Evolutionary conservation across 2,888 invertebrate genomes (phyloP).

Genomic region (Gisinianus flammeolus): DNA sequence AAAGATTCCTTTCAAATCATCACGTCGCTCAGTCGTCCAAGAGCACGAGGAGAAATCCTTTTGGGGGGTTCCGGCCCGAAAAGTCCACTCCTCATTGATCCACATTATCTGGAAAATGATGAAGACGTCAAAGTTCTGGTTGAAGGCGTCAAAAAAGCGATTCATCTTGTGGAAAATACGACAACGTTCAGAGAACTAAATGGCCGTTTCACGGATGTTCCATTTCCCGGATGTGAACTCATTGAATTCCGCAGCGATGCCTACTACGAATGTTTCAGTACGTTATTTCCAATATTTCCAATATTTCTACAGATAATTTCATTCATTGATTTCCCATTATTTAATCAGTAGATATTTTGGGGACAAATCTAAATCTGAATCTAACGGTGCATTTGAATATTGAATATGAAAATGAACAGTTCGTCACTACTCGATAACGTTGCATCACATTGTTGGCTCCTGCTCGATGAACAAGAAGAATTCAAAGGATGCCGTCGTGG

Average conservation of each 20-base stretch:
- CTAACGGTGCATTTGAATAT: no score
- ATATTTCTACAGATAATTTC: slow-evolving; percentile 51
- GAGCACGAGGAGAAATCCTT: slow-evolving; percentile 48
- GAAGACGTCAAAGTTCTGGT: slow-evolving; percentile 50
- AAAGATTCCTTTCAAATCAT: slow-evolving; percentile 55
- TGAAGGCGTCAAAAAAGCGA: slow-evolving; percentile 47
- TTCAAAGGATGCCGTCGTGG: slow-evolving; percentile 7
- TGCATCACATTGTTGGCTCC: slow-evolving; percentile 12
- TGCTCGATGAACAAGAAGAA: slow-evolving; percentile 14
- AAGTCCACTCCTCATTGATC: slow-evolving; percentile 49
- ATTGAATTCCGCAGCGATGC: slow-evolving; percentile 43
- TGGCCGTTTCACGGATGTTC: slow-evolving; percentile 44
- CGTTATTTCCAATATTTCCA: slow-evolving; percentile 50
- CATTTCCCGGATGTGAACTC: slow-evolving; percentile 47
- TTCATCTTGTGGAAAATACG: slow-evolving; percentile 49
- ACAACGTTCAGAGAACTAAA: slow-evolving; percentile 46
- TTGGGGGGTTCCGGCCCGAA: slow-evolving; percentile 47
- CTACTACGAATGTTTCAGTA: slow-evolving; percentile 51
- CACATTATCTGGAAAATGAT: slow-evolving; percentile 50
- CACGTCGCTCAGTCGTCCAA: slow-evolving; percentile 51
- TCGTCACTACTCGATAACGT: background rate
- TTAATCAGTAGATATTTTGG: no score
- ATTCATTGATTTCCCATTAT: no score
- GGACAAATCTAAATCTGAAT: no score
- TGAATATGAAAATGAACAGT: no score